These are phyloP conservation scores for Rallus limicola DNA, from an alignment of 2,113 vertebrate genomes.

Conservation along the genomic window DNA sequence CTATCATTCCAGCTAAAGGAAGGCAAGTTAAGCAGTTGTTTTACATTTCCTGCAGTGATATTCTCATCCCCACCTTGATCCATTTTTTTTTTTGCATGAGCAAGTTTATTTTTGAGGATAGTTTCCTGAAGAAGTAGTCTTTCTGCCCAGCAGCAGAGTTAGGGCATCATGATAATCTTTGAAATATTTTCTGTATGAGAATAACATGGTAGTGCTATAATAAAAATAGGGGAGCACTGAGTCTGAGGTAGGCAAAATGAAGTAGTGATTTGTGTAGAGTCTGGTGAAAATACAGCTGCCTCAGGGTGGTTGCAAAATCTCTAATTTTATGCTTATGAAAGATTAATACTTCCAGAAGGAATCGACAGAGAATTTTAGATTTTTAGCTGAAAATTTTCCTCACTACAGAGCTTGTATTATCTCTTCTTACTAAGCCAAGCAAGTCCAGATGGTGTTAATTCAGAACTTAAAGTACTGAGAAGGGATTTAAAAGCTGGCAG, in stretches of 20 bases:
- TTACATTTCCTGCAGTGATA: neutral
- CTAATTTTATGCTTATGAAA: neutral
- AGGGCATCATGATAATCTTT: neutral
- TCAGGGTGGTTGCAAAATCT: neutral
- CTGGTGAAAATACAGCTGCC: neutral
- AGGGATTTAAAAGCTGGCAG: neutral
- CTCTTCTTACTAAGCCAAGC: neutral
- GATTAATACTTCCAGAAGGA: neutral
- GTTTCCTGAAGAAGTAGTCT: neutral
- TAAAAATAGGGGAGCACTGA: neutral
- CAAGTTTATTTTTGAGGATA: neutral
- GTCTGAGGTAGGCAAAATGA: neutral
- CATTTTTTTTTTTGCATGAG: neutral
- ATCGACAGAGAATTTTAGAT: neutral
- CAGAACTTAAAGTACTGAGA: neutral
- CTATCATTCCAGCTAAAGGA: neutral
- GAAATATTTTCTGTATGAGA: neutral
- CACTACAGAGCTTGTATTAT: neutral
- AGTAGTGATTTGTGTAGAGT: neutral
- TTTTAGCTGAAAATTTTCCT: neutral
- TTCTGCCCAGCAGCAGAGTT: neutral
- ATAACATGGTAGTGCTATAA: neutral
- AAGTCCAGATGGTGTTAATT: slow-evolving; percentile 50
- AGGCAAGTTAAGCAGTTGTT: neutral
- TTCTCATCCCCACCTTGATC: neutral